Evolutionary conservation across 2,888 invertebrate genomes (phyloP), one percentile per base, ranked within the genome.

Genomic region (Isoperla grammatica): DNA sequence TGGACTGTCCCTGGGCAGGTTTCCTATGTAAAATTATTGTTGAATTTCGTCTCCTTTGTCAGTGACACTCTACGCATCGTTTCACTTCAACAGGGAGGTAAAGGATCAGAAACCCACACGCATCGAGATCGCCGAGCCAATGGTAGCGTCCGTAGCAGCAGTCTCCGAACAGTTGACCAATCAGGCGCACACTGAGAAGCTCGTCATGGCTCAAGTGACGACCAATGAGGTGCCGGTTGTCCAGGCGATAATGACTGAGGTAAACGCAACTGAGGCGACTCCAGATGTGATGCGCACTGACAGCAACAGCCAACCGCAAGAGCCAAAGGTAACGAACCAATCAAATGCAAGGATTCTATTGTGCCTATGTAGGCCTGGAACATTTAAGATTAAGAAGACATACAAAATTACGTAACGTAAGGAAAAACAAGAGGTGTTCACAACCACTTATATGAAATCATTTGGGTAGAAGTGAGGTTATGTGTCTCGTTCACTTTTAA

Each of bases 61-160:
- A n/a, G n/a, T n/a, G n/a, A n/a, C n/a, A n/a, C n/a, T n/a, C n/a
- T n/a, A n/a, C n/a, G n/a, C n/a, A n/a, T n/a, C n/a, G n/a, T n/a
- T n/a, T n/a, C n/a, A n/a, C n/a, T n/a, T n/a, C 29, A 4, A 29
- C 29, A 29, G 29, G 29, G 15, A 12, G 17, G 48, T 22, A 15
- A 12, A 20, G 3, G 48, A 48, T 2, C 9, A 22, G n/a, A 23
- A 48, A 6, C 22, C 23, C 12, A 48, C 48, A 17, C 20, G 22
- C 17, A 13, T 48, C 12, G 48, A 48, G 23, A 13, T 12, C 12
- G 48, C 23, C 12, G 62, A 67, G n/a, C 56, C 59, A 1, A 40
- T 63, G 56, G 63, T 56, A 35, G 63, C 63, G 9, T 49, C 61
- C 20, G 59, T 61, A 12, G 61, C 61, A 19, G 61, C 61, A 2